A percentile compares a stretch with the other conserved stretches of the same genome.
These are phyloP conservation scores for Stegodyphus mimosarum DNA, from an alignment of 1,140 invertebrate species.

Conservation along the genomic window DNA sequence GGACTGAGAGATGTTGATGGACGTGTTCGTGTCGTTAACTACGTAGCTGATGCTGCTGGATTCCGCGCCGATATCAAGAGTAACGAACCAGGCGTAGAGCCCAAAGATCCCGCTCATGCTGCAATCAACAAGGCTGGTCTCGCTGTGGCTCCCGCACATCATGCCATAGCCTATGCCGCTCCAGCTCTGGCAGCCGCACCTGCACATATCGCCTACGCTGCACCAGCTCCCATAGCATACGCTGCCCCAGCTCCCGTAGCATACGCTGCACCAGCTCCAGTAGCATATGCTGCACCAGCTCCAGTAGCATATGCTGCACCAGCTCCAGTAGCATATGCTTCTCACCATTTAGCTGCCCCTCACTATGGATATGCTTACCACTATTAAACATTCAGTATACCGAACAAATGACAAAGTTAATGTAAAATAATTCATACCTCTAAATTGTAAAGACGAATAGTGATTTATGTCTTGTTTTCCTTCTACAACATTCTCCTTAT, in stretches of 20 bases:
- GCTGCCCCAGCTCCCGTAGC: constrained; percentile 58
- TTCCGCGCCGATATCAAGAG: constrained; percentile 64
- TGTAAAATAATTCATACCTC: no score
- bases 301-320: constrained; percentile 30
- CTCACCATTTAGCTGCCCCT: constrained; percentile 27
- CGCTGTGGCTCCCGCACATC: constrained; percentile 52
- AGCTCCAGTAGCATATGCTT: constrained; percentile 18
- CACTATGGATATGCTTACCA: constrained; percentile 51
- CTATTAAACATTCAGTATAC: constrained; percentile 1
- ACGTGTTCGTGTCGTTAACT: constrained; percentile 64
- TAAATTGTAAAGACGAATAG: no score
- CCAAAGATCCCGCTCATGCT: constrained; percentile 61
- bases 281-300: constrained; percentile 50
- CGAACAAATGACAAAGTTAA: no score
- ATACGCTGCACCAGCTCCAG: neutral
- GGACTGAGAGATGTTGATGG: constrained; percentile 64
- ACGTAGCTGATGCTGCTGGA: constrained; percentile 65
- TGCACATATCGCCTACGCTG: neutral
- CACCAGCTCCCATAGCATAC: neutral
- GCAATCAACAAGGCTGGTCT: constrained; percentile 63
- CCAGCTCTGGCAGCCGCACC: constrained; percentile 65
- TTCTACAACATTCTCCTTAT: no score
- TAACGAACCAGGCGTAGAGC: constrained; percentile 62
- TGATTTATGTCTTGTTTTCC: no score
- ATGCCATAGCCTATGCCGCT: constrained; percentile 64